Percentiles rank a stretch among this genome's conserved stretches.
These are phyloP conservation scores for Stichodactyla mertensii DNA, from an alignment of 64 coral and sea anemone genomes.

Conservation along the genomic window DNA sequence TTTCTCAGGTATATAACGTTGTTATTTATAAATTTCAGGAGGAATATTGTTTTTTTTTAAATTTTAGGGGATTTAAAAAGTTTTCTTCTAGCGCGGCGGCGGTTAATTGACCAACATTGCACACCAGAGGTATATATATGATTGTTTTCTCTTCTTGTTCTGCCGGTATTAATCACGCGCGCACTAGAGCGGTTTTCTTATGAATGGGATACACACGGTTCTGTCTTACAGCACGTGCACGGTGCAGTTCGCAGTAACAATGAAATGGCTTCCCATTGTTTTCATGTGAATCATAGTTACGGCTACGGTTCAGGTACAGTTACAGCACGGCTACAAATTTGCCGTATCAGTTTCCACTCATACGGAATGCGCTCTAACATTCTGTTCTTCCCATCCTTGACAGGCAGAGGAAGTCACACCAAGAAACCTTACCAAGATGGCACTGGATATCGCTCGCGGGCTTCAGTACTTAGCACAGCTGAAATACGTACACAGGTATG, in stretches of 20 bases:
- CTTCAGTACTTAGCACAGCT: constrained; percentile 54
- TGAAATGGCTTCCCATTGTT: too few species aligned
- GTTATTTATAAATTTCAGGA: not conserved
- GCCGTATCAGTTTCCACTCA: too few species aligned
- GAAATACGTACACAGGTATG: constrained; percentile 67
- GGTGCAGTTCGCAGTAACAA: too few species aligned
- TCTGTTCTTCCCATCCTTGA: not conserved
- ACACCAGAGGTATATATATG: constrained; percentile 56
- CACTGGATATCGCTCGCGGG: constrained; percentile 63
- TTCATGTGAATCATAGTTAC: too few species aligned
- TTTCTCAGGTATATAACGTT: too few species aligned
- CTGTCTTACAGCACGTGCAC: too few species aligned
- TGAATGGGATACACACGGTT: too few species aligned
- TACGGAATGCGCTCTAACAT: not conserved
- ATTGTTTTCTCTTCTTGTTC: not conserved
- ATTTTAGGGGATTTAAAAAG: constrained; percentile 66
- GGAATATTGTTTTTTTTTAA: not conserved
- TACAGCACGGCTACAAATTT: not conserved
- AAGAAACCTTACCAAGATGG: constrained; percentile 58
- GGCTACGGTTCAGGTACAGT: too few species aligned
- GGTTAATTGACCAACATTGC: constrained; percentile 31
- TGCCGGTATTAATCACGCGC: not conserved
- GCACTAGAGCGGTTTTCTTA: too few species aligned
- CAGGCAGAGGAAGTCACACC: constrained; percentile 71
- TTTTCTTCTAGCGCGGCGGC: constrained; percentile 66